A percentile compares a stretch with the other conserved stretches of the same genome.
Conservation (phyloP, 2,888 invertebrate species). For the Lissonota sp. region DNA sequence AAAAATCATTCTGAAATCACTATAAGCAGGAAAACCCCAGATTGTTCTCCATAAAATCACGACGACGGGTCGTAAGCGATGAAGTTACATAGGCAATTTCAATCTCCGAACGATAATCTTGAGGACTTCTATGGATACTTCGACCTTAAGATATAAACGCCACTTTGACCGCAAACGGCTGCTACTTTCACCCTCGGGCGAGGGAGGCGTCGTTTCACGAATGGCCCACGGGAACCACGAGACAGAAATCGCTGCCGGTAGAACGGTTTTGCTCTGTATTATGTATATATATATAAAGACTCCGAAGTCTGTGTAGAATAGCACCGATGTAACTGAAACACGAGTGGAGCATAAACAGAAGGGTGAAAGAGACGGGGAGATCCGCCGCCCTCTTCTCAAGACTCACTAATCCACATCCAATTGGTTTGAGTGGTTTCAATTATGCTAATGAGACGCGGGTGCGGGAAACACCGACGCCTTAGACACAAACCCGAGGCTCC, state of each 20-base stretch:
- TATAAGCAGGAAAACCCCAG: too few relatives aligned
- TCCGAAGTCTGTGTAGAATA: neutral
- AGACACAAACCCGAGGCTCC: slow-evolving; percentile 53
- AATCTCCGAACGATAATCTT: neutral
- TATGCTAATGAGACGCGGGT: slow-evolving; percentile 75
- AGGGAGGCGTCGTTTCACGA: slow-evolving; percentile 18
- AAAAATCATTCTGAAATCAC: too few relatives aligned
- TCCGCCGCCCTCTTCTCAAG: slow-evolving; percentile 28
- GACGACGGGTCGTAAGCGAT: neutral
- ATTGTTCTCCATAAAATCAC: too few relatives aligned
- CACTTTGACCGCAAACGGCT: slow-evolving; percentile 6
- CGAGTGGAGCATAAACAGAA: slow-evolving; percentile 8
- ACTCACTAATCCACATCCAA: slow-evolving; percentile 73
- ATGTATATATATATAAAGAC: too few relatives aligned
- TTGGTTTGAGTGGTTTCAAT: slow-evolving; percentile 80
- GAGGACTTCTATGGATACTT: neutral
- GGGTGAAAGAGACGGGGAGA: neutral
- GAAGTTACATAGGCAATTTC: neutral
- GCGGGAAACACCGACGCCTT: slow-evolving; percentile 69
- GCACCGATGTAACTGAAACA: slow-evolving; percentile 14
- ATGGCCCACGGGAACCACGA: slow-evolving; percentile 3
- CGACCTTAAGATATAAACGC: neutral
- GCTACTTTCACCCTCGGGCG: slow-evolving; percentile 31
- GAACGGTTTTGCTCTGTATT: too few relatives aligned
- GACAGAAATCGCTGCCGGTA: neutral